Percentiles rank a stretch among this genome's conserved stretches.
Conservation (phyloP, 2,113 vertebrate species). For the Myrmecobius fasciatus region DNA sequence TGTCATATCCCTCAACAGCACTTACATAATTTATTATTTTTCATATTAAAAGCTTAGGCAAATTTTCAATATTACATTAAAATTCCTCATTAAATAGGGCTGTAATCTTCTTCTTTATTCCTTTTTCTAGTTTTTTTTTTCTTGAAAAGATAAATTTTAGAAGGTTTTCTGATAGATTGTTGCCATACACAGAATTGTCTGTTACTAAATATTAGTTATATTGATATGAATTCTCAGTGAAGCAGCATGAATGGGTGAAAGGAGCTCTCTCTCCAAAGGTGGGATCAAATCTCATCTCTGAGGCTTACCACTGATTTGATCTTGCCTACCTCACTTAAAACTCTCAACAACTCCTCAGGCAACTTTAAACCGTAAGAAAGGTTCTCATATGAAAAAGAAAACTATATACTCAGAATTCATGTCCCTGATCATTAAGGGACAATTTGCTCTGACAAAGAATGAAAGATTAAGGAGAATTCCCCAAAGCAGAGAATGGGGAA, state of each 20-base stretch:
- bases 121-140: slow-evolving; percentile 47
- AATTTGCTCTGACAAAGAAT: slow-evolving; percentile 69
- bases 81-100: slow-evolving; percentile 47
- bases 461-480: slow-evolving; percentile 66
- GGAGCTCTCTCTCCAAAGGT: not conserved
- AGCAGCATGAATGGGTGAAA: not conserved
- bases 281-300: not conserved
- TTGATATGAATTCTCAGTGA: not conserved
- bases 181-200: not conserved
- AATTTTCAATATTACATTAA: slow-evolving; percentile 50
- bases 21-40: slow-evolving; percentile 26
- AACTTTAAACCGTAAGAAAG: slow-evolving; percentile 32
- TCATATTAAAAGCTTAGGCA: slow-evolving; percentile 45
- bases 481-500: slow-evolving; percentile 63
- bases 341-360: not conserved
- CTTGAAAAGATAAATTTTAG: slow-evolving; percentile 20
- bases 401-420: slow-evolving; percentile 59
- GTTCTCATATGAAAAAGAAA: slow-evolving; percentile 58
- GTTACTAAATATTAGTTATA: not conserved
- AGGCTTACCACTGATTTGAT: not conserved
- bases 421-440: slow-evolving; percentile 59
- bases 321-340: not conserved
- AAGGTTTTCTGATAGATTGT: not conserved
- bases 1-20: not conserved
- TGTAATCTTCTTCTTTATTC: slow-evolving; percentile 43